These are phyloP conservation scores for Hirundichthys speculiger DNA, from an alignment of 2,113 vertebrate species.

Conservation along the genomic window DNA sequence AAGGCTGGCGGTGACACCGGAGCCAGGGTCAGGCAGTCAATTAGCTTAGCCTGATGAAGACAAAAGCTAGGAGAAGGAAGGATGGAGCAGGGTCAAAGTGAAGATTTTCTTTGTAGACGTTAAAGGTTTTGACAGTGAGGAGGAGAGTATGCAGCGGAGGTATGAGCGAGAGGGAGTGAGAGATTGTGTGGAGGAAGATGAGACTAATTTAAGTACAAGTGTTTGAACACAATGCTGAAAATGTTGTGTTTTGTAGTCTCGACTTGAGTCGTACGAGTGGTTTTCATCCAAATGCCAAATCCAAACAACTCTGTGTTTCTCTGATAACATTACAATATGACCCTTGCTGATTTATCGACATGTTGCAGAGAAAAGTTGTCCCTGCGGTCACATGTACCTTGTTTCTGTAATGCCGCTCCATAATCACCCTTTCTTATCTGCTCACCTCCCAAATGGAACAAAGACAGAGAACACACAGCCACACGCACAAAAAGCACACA, in stretches of 20 bases:
- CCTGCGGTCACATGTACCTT: constrained; percentile 35
- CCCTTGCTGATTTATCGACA: neutral
- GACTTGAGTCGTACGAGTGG: constrained; percentile 1
- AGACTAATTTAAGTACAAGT: too few relatives aligned
- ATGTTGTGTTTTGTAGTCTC: constrained; percentile 9
- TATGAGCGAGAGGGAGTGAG: too few relatives aligned
- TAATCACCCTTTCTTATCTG: constrained; percentile 41
- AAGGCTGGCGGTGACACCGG: constrained; percentile 47
- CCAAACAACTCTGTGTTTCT: constrained; percentile 5
- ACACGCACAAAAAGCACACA: constrained; percentile 39
- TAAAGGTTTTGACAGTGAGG: constrained; percentile 8
- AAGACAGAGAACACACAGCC: constrained; percentile 58
- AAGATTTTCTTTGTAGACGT: constrained; percentile 9
- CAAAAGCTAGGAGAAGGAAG: constrained; percentile 11
- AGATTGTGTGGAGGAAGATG: neutral
- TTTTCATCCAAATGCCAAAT: constrained; percentile 21
- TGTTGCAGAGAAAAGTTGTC: constrained; percentile 16
- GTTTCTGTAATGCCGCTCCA: constrained; percentile 18
- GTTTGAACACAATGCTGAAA: neutral
- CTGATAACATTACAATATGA: neutral
- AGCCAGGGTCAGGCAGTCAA: constrained; percentile 56
- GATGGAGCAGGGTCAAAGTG: neutral
- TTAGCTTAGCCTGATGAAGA: constrained; percentile 46
- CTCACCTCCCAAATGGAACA: constrained; percentile 36
- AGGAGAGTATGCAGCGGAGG: neutral